Conservation (phyloP, 1,140 invertebrate species). For the Aphis gossypii region DNA sequence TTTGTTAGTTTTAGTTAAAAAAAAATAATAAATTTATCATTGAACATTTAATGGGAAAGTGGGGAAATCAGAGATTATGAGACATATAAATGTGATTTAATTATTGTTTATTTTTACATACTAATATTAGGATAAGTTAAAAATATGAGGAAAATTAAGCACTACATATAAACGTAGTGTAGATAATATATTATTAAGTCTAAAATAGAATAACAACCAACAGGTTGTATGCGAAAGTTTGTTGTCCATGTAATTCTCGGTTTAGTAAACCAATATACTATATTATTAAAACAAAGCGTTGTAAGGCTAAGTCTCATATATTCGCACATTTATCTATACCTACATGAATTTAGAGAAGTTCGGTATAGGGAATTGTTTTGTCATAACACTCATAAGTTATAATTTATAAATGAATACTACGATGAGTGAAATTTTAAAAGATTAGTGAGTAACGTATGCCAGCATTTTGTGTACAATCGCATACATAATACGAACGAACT, state of each 20-base stretch:
- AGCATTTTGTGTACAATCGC: not conserved
- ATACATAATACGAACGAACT: not conserved
- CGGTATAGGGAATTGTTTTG: too few species aligned
- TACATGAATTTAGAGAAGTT: too few species aligned
- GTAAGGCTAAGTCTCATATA: not conserved
- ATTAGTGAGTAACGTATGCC: not conserved
- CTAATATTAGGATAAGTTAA: not conserved
- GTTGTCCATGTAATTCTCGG: not conserved
- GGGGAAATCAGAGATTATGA: not conserved
- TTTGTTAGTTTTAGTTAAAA: too few species aligned
- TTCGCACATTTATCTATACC: not conserved
- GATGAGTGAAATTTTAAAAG: not conserved
- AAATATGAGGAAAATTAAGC: not conserved
- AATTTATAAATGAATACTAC: too few species aligned
- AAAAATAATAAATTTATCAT: not conserved
- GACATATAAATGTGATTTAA: not conserved
- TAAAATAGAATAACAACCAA: not conserved
- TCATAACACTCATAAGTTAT: too few species aligned
- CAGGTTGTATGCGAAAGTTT: not conserved
- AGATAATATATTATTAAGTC: not conserved
- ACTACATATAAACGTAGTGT: not conserved
- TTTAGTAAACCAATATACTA: not conserved
- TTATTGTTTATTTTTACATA: not conserved
- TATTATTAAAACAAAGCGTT: not conserved
- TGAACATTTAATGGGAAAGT: not conserved